Conservation (phyloP, 1,140 invertebrate species). For the Trichonephila clavata region DNA sequence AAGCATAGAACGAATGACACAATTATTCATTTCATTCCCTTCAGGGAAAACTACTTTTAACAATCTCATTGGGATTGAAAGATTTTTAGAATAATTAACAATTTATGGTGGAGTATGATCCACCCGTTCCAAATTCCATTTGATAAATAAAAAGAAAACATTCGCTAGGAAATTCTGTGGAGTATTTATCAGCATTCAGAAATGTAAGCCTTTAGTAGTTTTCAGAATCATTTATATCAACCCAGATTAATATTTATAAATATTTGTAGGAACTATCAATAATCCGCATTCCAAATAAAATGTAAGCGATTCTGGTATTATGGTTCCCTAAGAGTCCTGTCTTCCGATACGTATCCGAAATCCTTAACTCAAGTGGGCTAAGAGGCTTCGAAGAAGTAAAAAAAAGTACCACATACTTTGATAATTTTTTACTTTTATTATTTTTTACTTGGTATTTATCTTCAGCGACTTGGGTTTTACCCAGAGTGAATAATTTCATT, state of each 20-base stretch:
- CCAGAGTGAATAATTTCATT: constrained; percentile 56
- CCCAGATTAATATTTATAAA: constrained; percentile 36
- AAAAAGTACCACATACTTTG: background rate
- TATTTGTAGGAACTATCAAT: background rate
- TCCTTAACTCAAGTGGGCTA: constrained; percentile 27
- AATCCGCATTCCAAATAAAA: constrained; percentile 39
- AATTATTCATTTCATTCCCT: no score
- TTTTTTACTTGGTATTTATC: constrained; percentile 46
- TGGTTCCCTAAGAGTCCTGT: constrained; percentile 15
- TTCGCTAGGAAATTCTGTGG: background rate
- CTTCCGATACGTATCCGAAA: constrained; percentile 21
- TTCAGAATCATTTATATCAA: background rate
- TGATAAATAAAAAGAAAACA: background rate
- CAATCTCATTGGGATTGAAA: no score
- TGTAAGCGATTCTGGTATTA: constrained; percentile 20
- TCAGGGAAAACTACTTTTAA: no score
- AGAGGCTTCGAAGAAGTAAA: background rate
- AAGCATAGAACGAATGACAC: no score
- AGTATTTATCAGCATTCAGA: constrained; percentile 11
- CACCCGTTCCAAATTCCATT: background rate
- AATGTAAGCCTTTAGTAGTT: background rate
- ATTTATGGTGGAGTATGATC: background rate
- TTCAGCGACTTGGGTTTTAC: background rate
- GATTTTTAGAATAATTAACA: background rate
- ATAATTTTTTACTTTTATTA: constrained; percentile 21